Base-by-base conservation (phyloP, 2,888 invertebrate genomes). In the Bruchidius siliquastri region DNA sequence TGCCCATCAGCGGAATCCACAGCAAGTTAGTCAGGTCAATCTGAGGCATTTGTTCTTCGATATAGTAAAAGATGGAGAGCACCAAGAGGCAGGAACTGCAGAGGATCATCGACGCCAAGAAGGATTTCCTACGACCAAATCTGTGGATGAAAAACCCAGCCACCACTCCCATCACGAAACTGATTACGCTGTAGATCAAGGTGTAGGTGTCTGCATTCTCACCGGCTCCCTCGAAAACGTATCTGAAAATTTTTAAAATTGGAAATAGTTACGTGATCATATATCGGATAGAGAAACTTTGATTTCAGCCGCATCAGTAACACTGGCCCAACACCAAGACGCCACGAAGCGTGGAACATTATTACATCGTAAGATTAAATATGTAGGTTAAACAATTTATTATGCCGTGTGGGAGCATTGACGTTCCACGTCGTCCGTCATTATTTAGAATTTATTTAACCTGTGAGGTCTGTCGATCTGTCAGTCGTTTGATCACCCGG, bases 1-100 rank as follows among this genome's bases (percentile, higher is more conserved):
- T 69, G 77, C 83, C 83, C 6, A 78, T 78, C 4, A 85, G 67
- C 4, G 85, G 85, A 72, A 85, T 75, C 84, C 84, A 85, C 6
- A 78, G 76, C 0, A 81, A 26, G 2, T 22, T 21, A 4, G 76
- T 72, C 2, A 82, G 32, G 77, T 83, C 81, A 4, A 80, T 49
- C 20, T 76, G 73, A 1, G 76, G 71, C 21, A 77, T 67, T 32
- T 77, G 72, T 72, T 80, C 75, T 8, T 78, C 77, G 2, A 83
- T 26, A 49, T 79, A 81, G 74, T 84, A 83, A 74, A 82, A 84
- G n/a, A 79, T 74, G 0, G 80, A 75, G 26, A 74, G 22, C 20
- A 68, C 8, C n/a, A 67, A 30, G 21, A 75, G 74, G 0, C 79
- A 73, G 0, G 82, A 13, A 32, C 77, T 78, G 69, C 79, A 80